Evolutionary conservation across 2,113 vertebrate species (phyloP), one percentile per base, ranked within the genome.

Genomic region (Puffinus mauretanicus): DNA sequence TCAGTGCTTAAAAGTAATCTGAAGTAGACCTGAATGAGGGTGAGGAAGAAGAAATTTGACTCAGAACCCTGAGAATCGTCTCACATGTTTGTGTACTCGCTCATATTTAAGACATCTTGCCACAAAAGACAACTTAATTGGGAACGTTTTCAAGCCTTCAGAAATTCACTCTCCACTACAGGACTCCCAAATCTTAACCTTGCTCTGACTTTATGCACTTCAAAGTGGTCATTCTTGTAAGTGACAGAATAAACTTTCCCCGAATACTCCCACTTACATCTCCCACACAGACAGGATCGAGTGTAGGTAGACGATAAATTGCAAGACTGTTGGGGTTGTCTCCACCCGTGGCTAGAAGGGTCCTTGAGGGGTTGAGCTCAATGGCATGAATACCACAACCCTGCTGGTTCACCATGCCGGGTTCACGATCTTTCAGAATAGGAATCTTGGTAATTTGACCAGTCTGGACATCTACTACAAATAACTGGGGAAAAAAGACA

Each of bases 271-370:
- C 67, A 99, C 99, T 99, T 98, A 99, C 99, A 97, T 99, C 99
- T 95, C 99, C 99, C 88, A 99, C 99, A 82, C 99, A 99, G 86
- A 99, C 99, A 18, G 99, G 99, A 97, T 99, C 99, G 4, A 99
- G 98, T 2, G 99, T 99, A 87, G 99, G 99, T 81, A 99, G 98
- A 60, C 99, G 98, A 96, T 99, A 99, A 96, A 99, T 97, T 32
- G 99, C 99, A 78, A 99, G 98, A 96, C 99, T 99, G 98, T 99
- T 99, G 55, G 99, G 99, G 97, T 99, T 99, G 97, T 99, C 99
- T 94, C 99, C 99, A 96, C 99, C 99, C 1, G 99, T 99, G 76
- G 99, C 99, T 76, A 99, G 97, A 81, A 99, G 97, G 3, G 99
- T 99, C 93, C 98, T 98, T 0, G 99, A 99, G 44, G 99, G 99